Base-by-base conservation (phyloP, 2,797 vertebrate genomes). In the Thunnus albacares region DNA sequence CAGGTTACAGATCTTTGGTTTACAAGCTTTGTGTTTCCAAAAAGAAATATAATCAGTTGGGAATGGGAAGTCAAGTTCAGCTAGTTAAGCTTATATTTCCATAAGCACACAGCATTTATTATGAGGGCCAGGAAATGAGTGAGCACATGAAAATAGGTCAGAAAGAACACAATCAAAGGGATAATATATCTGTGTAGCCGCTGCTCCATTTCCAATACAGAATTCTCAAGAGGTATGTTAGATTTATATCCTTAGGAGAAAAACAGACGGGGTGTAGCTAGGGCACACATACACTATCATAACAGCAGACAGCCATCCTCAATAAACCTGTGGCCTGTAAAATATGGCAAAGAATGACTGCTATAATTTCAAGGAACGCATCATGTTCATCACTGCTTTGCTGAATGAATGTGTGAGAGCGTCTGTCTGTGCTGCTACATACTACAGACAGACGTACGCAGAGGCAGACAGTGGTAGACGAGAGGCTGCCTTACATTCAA, bases 171-270 rank as follows among this genome's bases (percentile, higher is more conserved):
- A 84, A 79, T 91, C 86, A 87, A 84, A 86, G 85, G 1, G n/a
- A 79, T 86, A 83, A 84, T 45, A 67, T 80, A 75, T 86, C 65
- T 77, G 67, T 81, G 69, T 56, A 75, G 72, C 67, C 1, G n/a
- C 82, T 87, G 86, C 82, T 83, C 81, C 75, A 82, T 75, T 89
- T 91, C 81, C 74, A 71, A 52, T 80, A 67, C 35, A 63, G 75
- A 75, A 88, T 78, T 72, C 85, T 89, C 90, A 45, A 78, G 86
- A 87, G 88, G 72, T 68, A 18, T 56, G 71, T 86, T 83, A 81
- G 88, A 91, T 92, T 87, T 85, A 90, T 87, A 81, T 86, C 83
- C 59, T 47, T 13, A 35, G 84, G 70, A 84, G 62, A 76, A 52
- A 74, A 53, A 64, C 53, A 75, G 58, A 69, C 3, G 41, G 73